Conservation (phyloP, 2,113 vertebrate genomes). For the Notiomystis cincta region DNA sequence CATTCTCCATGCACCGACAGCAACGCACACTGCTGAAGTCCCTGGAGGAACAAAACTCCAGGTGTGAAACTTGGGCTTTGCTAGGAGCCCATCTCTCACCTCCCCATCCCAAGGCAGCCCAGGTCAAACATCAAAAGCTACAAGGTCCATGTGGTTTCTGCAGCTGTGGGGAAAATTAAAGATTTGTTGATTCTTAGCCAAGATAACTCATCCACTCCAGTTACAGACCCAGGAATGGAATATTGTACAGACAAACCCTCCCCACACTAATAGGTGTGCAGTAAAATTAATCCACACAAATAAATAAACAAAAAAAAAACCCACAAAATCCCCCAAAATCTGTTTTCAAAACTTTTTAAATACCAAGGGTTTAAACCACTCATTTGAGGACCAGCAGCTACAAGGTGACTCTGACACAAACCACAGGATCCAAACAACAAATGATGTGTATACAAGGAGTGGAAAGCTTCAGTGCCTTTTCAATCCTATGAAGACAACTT, state of each 20-base stretch:
- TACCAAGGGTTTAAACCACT: neutral
- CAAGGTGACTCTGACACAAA: neutral
- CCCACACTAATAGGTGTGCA: accelerated
- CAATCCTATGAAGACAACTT: neutral
- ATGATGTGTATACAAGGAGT: accelerated
- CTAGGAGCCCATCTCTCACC: neutral
- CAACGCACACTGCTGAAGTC: accelerated
- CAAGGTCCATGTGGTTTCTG: neutral
- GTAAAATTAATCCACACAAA: neutral
- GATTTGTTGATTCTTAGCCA: neutral
- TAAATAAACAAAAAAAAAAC: neutral
- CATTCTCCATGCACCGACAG: neutral
- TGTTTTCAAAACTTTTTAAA: neutral
- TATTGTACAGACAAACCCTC: neutral
- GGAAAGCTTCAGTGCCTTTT: neutral
- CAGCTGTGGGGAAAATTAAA: neutral
- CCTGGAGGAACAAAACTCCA: neutral
- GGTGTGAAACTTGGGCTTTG: neutral
- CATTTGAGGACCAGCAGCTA: neutral
- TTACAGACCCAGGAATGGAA: neutral
- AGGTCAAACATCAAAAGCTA: neutral
- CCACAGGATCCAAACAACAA: neutral
- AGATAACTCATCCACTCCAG: neutral
- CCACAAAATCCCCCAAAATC: neutral
- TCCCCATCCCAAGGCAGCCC: neutral